phyloP scores from a whole-genome alignment of 1,140 invertebrate species.

The Plectrocnemia conspersa region DNA sequence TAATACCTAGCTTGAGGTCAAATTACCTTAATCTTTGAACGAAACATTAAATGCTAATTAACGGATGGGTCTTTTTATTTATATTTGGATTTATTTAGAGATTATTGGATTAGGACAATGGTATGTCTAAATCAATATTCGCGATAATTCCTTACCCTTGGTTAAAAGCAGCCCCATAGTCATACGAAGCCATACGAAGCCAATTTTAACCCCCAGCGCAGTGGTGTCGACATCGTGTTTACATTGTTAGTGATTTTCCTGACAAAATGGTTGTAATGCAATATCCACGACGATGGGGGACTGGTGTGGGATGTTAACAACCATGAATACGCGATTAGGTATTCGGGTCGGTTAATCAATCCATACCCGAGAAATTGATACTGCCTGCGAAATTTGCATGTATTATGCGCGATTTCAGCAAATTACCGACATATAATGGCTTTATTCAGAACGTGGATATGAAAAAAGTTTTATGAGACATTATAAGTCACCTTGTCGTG shows the following conservation, averaged over 20 bases:
- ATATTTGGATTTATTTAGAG: no score
- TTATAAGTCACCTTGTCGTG: no score
- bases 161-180: no score
- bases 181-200: constrained; percentile 24
- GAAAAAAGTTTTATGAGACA: no score
- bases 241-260: constrained; percentile 31
- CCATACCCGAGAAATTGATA: constrained; percentile 3
- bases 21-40: constrained; percentile 24
- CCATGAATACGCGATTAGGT: constrained; percentile 18
- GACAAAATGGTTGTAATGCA: constrained; percentile 28
- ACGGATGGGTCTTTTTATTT: background rate
- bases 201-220: constrained; percentile 14
- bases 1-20: constrained; percentile 28
- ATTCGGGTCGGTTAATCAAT: constrained; percentile 13
- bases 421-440: no score
- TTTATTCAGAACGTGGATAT: no score
- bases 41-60: background rate
- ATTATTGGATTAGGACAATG: no score
- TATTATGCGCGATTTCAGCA: no score
- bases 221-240: constrained; percentile 18
- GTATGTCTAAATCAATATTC: no score
- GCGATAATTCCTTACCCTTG: no score
- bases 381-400: no score
- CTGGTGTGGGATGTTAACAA: constrained; percentile 5
- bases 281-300: constrained; percentile 2